These are phyloP conservation scores for Xiphophorus maculatus DNA, from an alignment of 2,113 vertebrate species.

Conservation along the genomic window DNA sequence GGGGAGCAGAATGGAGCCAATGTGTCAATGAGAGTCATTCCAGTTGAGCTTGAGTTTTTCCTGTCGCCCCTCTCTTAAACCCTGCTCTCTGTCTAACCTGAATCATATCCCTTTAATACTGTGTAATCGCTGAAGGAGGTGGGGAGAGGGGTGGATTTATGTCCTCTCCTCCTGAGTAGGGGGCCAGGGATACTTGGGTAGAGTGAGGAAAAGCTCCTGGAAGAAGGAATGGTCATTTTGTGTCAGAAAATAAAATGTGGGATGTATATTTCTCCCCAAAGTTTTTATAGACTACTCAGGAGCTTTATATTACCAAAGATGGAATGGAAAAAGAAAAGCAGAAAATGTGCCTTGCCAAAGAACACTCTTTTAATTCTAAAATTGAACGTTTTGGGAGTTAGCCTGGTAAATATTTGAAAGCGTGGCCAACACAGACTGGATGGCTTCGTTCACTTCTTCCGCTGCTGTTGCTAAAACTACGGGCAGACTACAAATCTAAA, in stretches of 20 bases:
- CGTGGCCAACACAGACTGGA: too few relatives aligned
- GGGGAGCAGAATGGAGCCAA: slow-evolving; percentile 34
- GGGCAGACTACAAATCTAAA: too few relatives aligned
- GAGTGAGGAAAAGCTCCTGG: slow-evolving; percentile 34
- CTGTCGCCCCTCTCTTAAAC: slow-evolving; percentile 21
- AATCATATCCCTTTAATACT: slow-evolving; percentile 66
- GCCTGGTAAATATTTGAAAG: too few relatives aligned
- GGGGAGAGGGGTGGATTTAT: slow-evolving; percentile 56
- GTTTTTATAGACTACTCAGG: not conserved
- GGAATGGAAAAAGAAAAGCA: not conserved
- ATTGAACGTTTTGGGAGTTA: not conserved
- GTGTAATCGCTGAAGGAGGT: slow-evolving; percentile 60
- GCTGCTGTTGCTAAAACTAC: too few relatives aligned
- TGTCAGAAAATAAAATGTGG: slow-evolving; percentile 15
- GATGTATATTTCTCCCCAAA: not conserved
- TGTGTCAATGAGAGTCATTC: slow-evolving; percentile 58
- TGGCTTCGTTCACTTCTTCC: too few relatives aligned
- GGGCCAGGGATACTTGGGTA: slow-evolving; percentile 39
- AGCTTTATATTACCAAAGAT: not conserved
- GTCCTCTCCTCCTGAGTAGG: slow-evolving; percentile 6
- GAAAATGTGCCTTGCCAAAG: not conserved
- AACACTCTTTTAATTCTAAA: not conserved
- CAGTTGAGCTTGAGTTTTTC: slow-evolving; percentile 47
- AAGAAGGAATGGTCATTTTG: slow-evolving; percentile 35
- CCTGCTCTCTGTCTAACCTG: slow-evolving; percentile 60